These are phyloP conservation scores for Cheirogaleus major DNA, from an alignment of 2,797 vertebrate species.

Conservation along the genomic window DNA sequence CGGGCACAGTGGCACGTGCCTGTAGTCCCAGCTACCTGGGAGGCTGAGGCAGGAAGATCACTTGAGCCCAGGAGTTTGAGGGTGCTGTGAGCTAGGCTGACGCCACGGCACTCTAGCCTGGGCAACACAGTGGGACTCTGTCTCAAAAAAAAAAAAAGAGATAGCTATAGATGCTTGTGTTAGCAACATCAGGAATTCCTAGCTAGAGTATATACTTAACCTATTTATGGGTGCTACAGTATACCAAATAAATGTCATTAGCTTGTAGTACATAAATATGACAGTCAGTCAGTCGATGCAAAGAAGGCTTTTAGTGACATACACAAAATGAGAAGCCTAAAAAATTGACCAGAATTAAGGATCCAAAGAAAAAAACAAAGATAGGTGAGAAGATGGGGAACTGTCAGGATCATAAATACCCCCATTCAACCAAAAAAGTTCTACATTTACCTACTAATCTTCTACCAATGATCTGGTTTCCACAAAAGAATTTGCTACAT, in stretches of 20 bases:
- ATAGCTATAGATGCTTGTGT: neutral
- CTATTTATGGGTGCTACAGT: neutral
- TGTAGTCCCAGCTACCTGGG: too few species aligned
- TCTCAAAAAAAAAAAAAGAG: too few species aligned
- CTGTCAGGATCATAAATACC: neutral
- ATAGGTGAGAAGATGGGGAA: neutral
- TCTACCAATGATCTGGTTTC: neutral
- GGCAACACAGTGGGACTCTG: too few species aligned
- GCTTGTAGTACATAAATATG: neutral
- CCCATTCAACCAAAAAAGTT: neutral
- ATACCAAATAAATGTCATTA: constrained; percentile 44
- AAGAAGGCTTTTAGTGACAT: neutral
- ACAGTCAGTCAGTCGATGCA: neutral
- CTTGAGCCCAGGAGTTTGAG: too few species aligned
- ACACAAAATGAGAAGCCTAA: constrained; percentile 14
- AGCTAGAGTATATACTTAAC: neutral
- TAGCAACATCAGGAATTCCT: constrained; percentile 24
- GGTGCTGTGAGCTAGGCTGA: too few species aligned
- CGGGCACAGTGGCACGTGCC: too few species aligned
- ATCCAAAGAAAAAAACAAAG: neutral
- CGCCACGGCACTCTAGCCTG: too few species aligned
- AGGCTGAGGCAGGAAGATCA: too few species aligned
- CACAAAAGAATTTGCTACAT: neutral
- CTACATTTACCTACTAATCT: neutral
- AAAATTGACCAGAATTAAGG: constrained; percentile 17